Conservation (phyloP, 2,113 vertebrate genomes). For the Odocoileus hemionus region DNA sequence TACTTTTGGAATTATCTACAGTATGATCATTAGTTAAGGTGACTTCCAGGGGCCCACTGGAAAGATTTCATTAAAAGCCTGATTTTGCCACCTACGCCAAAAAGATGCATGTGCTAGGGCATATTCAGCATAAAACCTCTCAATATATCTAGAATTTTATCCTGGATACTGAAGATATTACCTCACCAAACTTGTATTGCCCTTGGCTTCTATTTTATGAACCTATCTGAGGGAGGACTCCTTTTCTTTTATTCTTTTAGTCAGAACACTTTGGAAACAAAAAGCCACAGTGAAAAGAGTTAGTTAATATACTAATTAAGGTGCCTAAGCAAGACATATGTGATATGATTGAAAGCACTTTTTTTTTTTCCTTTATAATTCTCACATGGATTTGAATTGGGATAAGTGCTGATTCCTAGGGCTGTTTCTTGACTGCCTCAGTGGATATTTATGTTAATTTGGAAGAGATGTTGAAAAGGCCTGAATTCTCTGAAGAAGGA, state of each 20-base stretch:
- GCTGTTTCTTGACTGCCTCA: not conserved
- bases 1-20: not conserved
- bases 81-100: not conserved
- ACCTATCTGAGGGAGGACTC: not conserved
- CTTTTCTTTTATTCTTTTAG: not conserved
- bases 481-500: not conserved
- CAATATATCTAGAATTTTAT: not conserved
- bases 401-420: not conserved
- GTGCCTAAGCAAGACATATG: not conserved
- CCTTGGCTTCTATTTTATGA: not conserved
- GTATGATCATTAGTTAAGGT: not conserved
- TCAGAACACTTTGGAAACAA: not conserved
- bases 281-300: not conserved
- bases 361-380: not conserved
- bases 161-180: not conserved
- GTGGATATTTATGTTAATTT: not conserved
- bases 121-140: not conserved
- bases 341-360: not conserved
- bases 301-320: not conserved
- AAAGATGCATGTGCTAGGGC: not conserved
- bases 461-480: not conserved
- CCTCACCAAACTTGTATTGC: not conserved
- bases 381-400: not conserved
- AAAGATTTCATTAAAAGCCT: not conserved
- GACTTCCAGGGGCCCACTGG: not conserved